Base-by-base conservation (phyloP, 64 coral and sea anemone genomes). In the Cladopsammia gracilis region DNA sequence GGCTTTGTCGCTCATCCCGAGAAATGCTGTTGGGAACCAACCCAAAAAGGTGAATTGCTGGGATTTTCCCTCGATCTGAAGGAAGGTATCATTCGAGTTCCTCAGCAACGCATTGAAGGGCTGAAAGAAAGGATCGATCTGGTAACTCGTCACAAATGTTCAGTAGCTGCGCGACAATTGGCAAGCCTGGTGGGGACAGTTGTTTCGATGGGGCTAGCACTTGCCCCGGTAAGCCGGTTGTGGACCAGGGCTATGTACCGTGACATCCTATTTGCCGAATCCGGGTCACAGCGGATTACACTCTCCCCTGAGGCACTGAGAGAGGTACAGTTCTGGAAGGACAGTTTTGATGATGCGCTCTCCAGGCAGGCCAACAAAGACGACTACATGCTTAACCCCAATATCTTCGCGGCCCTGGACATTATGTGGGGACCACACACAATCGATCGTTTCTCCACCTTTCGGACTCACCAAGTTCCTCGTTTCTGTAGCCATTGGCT, bases 121-220 rank as follows among this genome's bases (percentile, higher is more conserved):
- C 70, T 88, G 19, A 58, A 26, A 12, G 57, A 72, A 19, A 70
- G 61, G 25, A 54, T 81, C 50, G 58, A 52, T 77, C 48, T 53
- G 0, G 74, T 77, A 53, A 10, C 19, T 22, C 49, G 10, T 24
- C 18, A 77, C 19, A 53, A 77, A 77, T n/a, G 16, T 54, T 53
- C 48, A 2, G 20, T 53, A 77, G 54, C 74, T 54, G 85, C 85
- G 15, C 13, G 92, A n/a, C 45, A 26, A 12, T 54, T 88, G 34
- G 62, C 92, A 18, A 62, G 85, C 58, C 34, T 94, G 58, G 82
- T 77, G 56, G 76, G 66, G 23, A 47, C 62, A 22, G 23, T 90
- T 50, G 87, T 95, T 18, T 95, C 93, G 14, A 95, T 95, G 93
- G 71, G 48, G 47, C 47, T 95, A 48, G 93, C 93, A 20, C 52